These are phyloP conservation scores for Ispidina picta DNA, from an alignment of 2,797 vertebrate species.

Conservation along the genomic window DNA sequence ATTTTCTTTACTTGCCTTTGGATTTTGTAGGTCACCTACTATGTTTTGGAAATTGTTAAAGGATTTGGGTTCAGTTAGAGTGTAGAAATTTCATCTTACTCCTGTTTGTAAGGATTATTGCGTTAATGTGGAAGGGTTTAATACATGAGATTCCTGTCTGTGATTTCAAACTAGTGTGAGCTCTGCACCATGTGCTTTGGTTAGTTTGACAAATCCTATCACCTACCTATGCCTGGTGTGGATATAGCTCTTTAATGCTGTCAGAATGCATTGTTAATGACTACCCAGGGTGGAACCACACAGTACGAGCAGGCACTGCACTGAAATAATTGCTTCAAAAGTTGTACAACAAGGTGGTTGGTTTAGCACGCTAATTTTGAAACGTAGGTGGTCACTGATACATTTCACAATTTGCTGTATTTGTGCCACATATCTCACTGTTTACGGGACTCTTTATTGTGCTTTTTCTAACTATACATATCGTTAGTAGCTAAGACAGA, in stretches of 20 bases:
- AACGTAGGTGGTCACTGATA: background rate
- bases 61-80: background rate
- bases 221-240: background rate
- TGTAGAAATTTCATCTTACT: background rate
- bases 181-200: background rate
- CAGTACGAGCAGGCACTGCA: background rate
- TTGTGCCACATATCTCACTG: background rate
- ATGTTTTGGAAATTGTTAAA: background rate
- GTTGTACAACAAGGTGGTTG: background rate
- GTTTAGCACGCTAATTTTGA: background rate
- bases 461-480: background rate
- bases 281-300: background rate
- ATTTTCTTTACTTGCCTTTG: background rate
- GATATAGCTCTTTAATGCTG: background rate
- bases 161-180: background rate
- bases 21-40: background rate
- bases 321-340: background rate
- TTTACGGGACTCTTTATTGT: background rate
- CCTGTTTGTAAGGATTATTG: background rate
- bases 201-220: background rate
- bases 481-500: background rate
- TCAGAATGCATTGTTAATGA: background rate
- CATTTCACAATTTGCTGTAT: background rate
- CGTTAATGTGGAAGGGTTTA: background rate
- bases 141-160: background rate